phyloP scores from a whole-genome alignment of 37 sponge, comb jelly and placozoan species.

The Theonella swinhoei region DNA sequence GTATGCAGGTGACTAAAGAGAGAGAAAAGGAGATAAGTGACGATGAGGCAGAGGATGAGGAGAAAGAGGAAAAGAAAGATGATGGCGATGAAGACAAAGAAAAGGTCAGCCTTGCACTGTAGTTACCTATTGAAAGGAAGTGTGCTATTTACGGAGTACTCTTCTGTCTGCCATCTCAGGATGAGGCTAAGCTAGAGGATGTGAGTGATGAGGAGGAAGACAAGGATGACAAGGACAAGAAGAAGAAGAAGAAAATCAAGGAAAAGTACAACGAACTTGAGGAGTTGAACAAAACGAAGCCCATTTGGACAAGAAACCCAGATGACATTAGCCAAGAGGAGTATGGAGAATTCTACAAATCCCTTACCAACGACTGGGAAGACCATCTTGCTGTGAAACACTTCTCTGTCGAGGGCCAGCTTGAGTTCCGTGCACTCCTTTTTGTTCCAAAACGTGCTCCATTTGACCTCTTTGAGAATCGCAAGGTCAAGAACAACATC shows the following conservation, averaged over 20 bases:
- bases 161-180: no score
- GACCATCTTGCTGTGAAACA: conserved; percentile 99
- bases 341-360: conserved; percentile 99
- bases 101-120: background rate
- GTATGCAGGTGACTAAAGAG: conserved; percentile 89
- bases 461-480: conserved; percentile 99
- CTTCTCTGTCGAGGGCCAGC: conserved; percentile 99
- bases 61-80: conserved; percentile 63
- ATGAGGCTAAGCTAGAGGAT: conserved; percentile 18
- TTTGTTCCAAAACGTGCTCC: conserved; percentile 97
- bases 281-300: conserved; percentile 98
- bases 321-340: conserved; percentile 97
- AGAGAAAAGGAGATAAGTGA: conserved; percentile 93
- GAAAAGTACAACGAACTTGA: conserved; percentile 98
- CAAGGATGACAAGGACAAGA: conserved; percentile 70
- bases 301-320: conserved; percentile 98
- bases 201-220: conserved; percentile 63
- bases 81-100: conserved; percentile 34
- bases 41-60: conserved; percentile 94
- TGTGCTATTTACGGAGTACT: no score
- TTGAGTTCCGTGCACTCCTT: conserved; percentile 95
- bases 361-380: conserved; percentile 99
- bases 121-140: no score
- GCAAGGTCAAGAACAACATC: conserved; percentile 98
- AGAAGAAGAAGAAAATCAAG: conserved; percentile 89